Evolutionary conservation across 2,797 vertebrate species (phyloP), one percentile per base, ranked within the genome.

Genomic region (Lutjanus argentimaculatus): DNA sequence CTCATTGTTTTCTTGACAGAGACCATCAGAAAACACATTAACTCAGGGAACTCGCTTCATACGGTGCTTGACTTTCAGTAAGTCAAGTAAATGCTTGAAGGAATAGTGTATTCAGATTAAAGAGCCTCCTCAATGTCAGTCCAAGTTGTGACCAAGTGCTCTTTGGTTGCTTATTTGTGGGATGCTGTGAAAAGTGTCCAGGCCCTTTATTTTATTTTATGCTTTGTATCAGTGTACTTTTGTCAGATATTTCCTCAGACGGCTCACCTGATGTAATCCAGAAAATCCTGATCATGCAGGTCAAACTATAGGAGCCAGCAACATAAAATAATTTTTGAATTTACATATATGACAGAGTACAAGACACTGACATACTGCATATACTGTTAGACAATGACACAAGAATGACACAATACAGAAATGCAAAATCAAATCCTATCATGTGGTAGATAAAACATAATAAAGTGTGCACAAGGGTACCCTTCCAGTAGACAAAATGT

Each of bases 1-100:
- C 83, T 79, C 67, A 8, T 68, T 81, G 75, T 86, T 87, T 86
- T 74, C 61, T 62, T 65, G 75, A 86, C 62, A 75, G 77, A 79
- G 52, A 76, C 56, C 71, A 51, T 73, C 71, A 75, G 62, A 75
- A 75, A 84, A 81, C 72, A 82, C 68, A 82, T 83, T 67, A 68
- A 85, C 62, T 77, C 42, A 0, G 67, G 45, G 22, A 80, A 80
- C 49, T 73, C n/a, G 63, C 66, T 86, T 76, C 78, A 6, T 59
- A 25, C 8, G 62, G 53, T n/a, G 40, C 75, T 67, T 59, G 71
- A 80, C 78, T 76, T 85, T 77, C 55, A 61, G 46, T 71, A 61
- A 83, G 75, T 76, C 68, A 16, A 70, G 53, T 21, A 6, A 59
- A 10, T 16, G 73, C 78, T 72, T 19, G 16, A 80, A 56, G 78